Conservation (phyloP, 1,140 invertebrate species). For the Mizuhopecten yessoensis region DNA sequence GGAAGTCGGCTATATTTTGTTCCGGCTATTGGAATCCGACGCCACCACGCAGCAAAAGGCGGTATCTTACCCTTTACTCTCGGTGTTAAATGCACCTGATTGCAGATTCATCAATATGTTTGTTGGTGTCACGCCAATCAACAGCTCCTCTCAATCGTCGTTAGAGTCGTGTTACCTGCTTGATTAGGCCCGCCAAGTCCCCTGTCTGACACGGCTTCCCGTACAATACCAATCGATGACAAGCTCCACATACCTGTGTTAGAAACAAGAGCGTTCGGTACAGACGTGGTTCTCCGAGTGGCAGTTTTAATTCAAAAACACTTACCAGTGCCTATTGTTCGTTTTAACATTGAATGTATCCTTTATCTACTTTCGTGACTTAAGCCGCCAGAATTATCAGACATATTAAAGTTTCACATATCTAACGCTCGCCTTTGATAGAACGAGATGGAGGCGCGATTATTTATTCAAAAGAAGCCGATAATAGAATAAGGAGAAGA, state of each 20-base stretch:
- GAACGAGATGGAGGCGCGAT: not conserved
- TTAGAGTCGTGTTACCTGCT: not conserved
- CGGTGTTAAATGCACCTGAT: not conserved
- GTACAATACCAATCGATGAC: not conserved
- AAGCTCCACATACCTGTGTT: not conserved
- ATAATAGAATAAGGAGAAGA: not conserved
- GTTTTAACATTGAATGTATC: not conserved
- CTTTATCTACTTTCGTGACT: constrained; percentile 13
- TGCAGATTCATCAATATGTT: not conserved
- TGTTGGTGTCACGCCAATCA: constrained; percentile 3
- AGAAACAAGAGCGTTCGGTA: not conserved
- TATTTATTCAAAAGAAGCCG: not conserved
- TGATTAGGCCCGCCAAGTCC: not conserved
- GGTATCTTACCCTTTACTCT: not conserved
- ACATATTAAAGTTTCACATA: constrained; percentile 17
- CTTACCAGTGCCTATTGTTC: not conserved
- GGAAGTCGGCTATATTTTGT: not conserved
- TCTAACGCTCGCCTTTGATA: not conserved
- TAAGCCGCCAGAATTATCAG: not conserved
- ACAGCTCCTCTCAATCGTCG: not conserved
- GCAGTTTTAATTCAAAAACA: not conserved
- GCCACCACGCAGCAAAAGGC: not conserved
- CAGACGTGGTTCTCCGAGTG: not conserved
- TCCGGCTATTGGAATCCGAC: not conserved
- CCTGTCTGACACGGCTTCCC: not conserved